Percentiles rank a stretch among this genome's conserved stretches.
Conservation (phyloP, 1,140 invertebrate genomes). For the Latrodectus geometricus region DNA sequence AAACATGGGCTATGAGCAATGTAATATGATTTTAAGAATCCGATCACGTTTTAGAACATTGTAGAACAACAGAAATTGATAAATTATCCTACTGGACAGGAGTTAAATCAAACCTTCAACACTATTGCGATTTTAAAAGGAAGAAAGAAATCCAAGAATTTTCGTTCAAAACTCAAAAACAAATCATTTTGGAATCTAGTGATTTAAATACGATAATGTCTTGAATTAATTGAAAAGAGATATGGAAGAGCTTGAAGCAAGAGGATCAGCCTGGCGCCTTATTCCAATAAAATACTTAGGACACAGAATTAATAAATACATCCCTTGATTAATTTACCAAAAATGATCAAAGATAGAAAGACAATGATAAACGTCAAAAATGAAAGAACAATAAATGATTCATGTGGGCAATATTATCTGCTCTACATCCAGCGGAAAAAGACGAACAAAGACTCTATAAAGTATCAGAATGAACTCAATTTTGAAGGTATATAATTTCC, state of each 20-base stretch:
- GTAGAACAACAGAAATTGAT: too few species aligned
- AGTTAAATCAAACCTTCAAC: too few species aligned
- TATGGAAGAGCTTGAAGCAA: conserved; percentile 20
- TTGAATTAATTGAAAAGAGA: conserved; percentile 5
- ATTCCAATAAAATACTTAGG: conserved; percentile 5
- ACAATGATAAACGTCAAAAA: conserved; percentile 57
- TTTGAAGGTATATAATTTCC: too few species aligned
- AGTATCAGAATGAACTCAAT: background rate
- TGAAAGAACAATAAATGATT: conserved; percentile 44
- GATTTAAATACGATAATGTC: too few species aligned
- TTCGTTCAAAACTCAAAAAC: too few species aligned
- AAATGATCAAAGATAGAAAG: conserved; percentile 23
- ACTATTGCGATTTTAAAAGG: too few species aligned
- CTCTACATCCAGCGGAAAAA: conserved; percentile 19
- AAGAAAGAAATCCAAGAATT: too few species aligned
- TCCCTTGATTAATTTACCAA: conserved; percentile 10
- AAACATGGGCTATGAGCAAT: too few species aligned
- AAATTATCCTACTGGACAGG: too few species aligned
- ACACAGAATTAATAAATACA: conserved; percentile 40
- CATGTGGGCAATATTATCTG: conserved; percentile 34
- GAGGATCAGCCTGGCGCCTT: conserved; percentile 3
- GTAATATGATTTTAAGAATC: too few species aligned
- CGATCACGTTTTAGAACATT: too few species aligned
- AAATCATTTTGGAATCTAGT: too few species aligned
- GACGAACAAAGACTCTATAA: background rate